Conservation (phyloP, 2,888 invertebrate species). For the Pristionchus japonicus region DNA sequence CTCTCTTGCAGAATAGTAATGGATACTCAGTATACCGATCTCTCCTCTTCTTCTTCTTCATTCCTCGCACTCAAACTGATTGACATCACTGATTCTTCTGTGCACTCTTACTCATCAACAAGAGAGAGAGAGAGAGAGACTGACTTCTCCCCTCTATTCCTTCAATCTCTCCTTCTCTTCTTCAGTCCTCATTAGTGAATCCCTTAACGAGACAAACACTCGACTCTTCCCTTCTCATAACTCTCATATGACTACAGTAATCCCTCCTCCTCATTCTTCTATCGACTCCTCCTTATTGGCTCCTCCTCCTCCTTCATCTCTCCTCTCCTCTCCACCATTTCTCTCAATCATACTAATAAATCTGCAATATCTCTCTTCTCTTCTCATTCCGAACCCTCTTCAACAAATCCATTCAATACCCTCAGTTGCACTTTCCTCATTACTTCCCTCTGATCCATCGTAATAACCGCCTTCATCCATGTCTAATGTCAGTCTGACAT, state of each 20-base stretch:
- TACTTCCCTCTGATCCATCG: not conserved
- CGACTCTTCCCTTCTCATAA: not conserved
- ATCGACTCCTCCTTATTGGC: too few relatives aligned
- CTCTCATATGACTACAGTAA: not conserved
- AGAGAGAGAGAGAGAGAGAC: too few relatives aligned
- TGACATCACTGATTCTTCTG: constrained; percentile 25
- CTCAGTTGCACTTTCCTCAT: not conserved
- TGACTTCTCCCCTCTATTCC: not conserved
- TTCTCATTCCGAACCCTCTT: not conserved
- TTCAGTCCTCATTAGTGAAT: constrained; percentile 13
- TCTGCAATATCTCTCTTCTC: not conserved
- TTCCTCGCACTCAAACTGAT: not conserved
- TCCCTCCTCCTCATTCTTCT: not conserved
- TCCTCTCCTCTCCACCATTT: not conserved
- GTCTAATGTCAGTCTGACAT: constrained; percentile 11
- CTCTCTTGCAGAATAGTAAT: not conserved
- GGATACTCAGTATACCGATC: not conserved
- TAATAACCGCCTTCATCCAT: constrained; percentile 1
- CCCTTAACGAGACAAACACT: constrained; percentile 7
- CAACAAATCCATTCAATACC: not conserved
- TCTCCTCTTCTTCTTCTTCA: not conserved
- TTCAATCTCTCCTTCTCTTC: not conserved
- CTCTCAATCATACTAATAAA: not conserved
- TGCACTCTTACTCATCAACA: constrained; percentile 19
- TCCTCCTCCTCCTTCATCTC: not conserved